Conservation (phyloP, 2,797 vertebrate species). For the Pterois miles region DNA sequence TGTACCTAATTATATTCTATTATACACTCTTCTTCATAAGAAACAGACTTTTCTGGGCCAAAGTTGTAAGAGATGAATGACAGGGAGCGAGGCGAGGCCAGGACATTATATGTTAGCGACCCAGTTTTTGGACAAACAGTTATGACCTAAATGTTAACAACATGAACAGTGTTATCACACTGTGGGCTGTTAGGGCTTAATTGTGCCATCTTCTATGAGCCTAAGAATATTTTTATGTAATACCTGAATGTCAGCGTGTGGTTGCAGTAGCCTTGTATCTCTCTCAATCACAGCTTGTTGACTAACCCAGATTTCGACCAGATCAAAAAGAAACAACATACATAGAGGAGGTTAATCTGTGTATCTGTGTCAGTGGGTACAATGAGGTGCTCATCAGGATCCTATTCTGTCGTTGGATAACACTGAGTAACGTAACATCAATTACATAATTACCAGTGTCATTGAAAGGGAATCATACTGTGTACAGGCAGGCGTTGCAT, state of each 20-base stretch:
- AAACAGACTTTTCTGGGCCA: slow-evolving; percentile 11
- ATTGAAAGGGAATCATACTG: not conserved
- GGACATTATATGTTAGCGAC: slow-evolving; percentile 10
- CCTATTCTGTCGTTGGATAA: slow-evolving; percentile 16
- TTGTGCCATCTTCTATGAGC: not conserved
- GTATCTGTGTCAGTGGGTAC: slow-evolving; percentile 9
- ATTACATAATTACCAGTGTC: not conserved
- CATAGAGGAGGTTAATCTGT: not conserved
- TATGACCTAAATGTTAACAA: slow-evolving; percentile 11
- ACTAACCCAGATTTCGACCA: slow-evolving; percentile 5
- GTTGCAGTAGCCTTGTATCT: not conserved
- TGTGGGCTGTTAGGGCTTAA: not conserved
- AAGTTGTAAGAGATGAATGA: not conserved
- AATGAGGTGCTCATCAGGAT: not conserved
- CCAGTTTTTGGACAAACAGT: slow-evolving; percentile 24
- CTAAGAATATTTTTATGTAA: not conserved
- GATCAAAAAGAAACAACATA: not conserved
- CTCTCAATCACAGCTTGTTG: not conserved
- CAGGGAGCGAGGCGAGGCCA: not conserved
- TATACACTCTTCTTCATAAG: not conserved
- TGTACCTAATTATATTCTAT: not conserved
- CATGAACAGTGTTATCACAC: not conserved
- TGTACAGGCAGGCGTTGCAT: not conserved
- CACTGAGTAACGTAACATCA: slow-evolving; percentile 20
- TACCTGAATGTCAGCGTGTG: not conserved